phyloP scores from a whole-genome alignment of 1,140 invertebrate species.

The Ditylenchus dipsaci region DNA sequence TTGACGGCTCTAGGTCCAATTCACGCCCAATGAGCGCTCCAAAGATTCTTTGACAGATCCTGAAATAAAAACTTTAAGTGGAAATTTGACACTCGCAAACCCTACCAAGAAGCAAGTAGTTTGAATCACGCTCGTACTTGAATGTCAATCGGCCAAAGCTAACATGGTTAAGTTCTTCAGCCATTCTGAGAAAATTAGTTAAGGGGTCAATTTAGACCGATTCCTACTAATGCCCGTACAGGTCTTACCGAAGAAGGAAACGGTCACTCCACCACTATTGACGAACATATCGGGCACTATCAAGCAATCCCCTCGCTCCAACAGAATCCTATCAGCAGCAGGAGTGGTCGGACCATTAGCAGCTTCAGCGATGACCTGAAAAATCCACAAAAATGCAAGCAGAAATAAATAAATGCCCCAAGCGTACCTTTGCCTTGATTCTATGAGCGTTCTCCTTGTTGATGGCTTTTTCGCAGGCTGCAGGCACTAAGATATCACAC shows the following conservation, averaged over 20 bases:
- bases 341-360: constrained; percentile 97
- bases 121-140: constrained; percentile 97
- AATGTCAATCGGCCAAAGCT: constrained; percentile 96
- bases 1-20: constrained; percentile 86
- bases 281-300: constrained; percentile 91
- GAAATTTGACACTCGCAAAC: too few species aligned
- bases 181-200: constrained; percentile 72
- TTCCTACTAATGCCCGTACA: too few species aligned
- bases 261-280: constrained; percentile 97
- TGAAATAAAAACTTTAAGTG: constrained; percentile 60
- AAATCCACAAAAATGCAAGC: too few species aligned
- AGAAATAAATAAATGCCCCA: background rate
- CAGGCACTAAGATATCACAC: constrained; percentile 95
- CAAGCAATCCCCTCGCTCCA: constrained; percentile 80
- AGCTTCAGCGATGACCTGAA: constrained; percentile 88
- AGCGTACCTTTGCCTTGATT: constrained; percentile 78
- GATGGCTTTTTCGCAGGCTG: constrained; percentile 93
- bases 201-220: too few species aligned
- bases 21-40: constrained; percentile 89
- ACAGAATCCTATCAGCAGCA: constrained; percentile 88
- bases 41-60: constrained; percentile 98
- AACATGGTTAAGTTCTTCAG: constrained; percentile 99
- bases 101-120: constrained; percentile 87
- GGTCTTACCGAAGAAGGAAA: constrained; percentile 91
- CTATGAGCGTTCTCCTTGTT: constrained; percentile 82